Evolutionary conservation across 2,797 vertebrate genomes (phyloP).

Genomic region (Chelonia mydas): DNA sequence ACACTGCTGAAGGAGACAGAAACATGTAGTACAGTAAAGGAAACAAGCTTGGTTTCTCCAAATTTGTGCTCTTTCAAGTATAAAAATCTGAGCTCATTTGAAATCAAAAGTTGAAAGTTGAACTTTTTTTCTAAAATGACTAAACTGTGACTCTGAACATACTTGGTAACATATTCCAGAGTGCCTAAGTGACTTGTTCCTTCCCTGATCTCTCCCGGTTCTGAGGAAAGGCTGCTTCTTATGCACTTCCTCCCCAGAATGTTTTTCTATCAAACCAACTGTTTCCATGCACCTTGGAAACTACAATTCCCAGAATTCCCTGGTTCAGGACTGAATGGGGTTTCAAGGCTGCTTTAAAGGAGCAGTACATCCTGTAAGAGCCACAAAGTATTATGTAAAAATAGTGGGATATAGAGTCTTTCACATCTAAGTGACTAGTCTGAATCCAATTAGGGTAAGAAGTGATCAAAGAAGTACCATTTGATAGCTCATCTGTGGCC

Average conservation of each 20-base stretch:
- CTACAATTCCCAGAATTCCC: conserved; percentile 22
- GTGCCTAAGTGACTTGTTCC: not conserved
- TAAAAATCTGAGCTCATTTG: conserved; percentile 52
- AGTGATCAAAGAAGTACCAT: not conserved
- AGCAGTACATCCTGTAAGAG: no score
- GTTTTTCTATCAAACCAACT: not conserved
- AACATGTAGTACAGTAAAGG: conserved; percentile 42
- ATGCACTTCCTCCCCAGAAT: not conserved
- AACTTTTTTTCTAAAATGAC: conserved; percentile 32
- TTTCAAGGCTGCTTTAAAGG: not conserved
- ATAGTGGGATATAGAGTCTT: no score
- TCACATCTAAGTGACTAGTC: no score
- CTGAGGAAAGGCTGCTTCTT: conserved; percentile 71
- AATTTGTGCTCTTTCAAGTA: conserved; percentile 47
- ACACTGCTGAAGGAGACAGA: conserved; percentile 40
- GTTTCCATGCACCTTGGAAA: not conserved
- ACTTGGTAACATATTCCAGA: conserved; percentile 71
- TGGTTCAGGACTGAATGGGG: conserved; percentile 37
- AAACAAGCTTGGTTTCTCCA: conserved; percentile 21
- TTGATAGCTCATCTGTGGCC: conserved; percentile 22
- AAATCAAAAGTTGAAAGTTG: conserved; percentile 29
- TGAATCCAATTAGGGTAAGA: no score
- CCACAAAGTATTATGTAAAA: no score
- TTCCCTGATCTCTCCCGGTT: conserved; percentile 66
- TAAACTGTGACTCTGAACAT: conserved; percentile 62